phyloP scores from a whole-genome alignment of 2,888 invertebrate genomes.

The Dioctria linearis region DNA sequence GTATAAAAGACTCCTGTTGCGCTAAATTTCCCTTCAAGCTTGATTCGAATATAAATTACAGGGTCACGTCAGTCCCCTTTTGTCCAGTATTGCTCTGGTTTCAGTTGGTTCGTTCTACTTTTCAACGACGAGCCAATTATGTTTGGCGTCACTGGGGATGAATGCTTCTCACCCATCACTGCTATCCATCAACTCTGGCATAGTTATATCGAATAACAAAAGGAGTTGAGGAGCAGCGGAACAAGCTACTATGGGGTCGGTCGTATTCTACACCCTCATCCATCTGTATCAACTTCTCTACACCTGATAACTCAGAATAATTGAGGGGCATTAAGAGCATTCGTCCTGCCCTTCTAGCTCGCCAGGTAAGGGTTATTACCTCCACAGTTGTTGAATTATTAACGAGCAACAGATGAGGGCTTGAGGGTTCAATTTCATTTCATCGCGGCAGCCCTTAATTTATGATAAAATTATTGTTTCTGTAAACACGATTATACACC shows the following conservation, averaged over 20 bases:
- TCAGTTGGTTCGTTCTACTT: slow-evolving; percentile 21
- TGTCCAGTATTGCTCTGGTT: slow-evolving; percentile 24
- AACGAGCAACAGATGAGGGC: slow-evolving; percentile 32
- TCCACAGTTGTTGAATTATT: slow-evolving; percentile 26
- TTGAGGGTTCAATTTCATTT: not conserved
- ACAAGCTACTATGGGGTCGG: not conserved
- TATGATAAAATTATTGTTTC: slow-evolving; percentile 23
- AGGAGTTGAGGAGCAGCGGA: slow-evolving; percentile 17
- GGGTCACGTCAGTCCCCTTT: not conserved
- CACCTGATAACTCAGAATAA: slow-evolving; percentile 48
- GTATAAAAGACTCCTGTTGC: slow-evolving; percentile 15
- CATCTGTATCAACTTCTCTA: slow-evolving; percentile 24
- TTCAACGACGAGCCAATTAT: slow-evolving; percentile 15
- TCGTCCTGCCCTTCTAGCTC: not conserved
- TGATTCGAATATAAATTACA: slow-evolving; percentile 38
- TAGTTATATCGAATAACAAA: slow-evolving; percentile 23
- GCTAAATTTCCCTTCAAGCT: slow-evolving; percentile 7
- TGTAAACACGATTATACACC: slow-evolving; percentile 15
- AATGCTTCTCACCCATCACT: slow-evolving; percentile 23
- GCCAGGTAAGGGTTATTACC: slow-evolving; percentile 21
- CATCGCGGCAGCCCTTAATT: not conserved
- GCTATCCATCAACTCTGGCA: slow-evolving; percentile 28
- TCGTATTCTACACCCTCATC: not conserved
- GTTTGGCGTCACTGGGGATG: slow-evolving; percentile 26
- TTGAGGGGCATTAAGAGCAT: slow-evolving; percentile 25